These are phyloP conservation scores for Bubalus kerabau DNA, from an alignment of 2,113 vertebrate genomes.

Conservation along the genomic window DNA sequence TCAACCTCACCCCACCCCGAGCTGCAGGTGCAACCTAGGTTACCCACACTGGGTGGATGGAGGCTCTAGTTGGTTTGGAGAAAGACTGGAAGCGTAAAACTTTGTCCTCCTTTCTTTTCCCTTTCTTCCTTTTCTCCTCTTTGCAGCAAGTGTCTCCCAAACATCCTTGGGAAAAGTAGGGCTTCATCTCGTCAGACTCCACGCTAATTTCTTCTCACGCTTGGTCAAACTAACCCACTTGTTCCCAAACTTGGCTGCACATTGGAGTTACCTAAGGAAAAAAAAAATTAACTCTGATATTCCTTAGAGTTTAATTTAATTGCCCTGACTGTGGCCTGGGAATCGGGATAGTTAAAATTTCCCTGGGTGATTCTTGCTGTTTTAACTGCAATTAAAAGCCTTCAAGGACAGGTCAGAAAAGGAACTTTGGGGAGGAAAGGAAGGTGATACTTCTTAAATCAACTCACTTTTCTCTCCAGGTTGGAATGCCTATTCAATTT, in stretches of 20 bases:
- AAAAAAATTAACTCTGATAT: background rate
- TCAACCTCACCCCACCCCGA: too few species aligned
- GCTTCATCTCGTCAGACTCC: too few species aligned
- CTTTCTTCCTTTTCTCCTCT: too few species aligned
- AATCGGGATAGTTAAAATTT: background rate
- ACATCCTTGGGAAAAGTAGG: too few species aligned
- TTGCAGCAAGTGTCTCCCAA: too few species aligned
- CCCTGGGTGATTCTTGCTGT: background rate
- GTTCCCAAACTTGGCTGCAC: background rate
- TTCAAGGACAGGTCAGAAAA: background rate
- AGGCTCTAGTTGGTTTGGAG: too few species aligned
- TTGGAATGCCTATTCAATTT: background rate
- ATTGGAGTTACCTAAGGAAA: background rate
- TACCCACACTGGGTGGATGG: background rate
- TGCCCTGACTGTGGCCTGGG: background rate
- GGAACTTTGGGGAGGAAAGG: background rate
- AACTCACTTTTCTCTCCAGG: background rate
- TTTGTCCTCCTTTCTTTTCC: too few species aligned
- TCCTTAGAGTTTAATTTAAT: conserved; percentile 19
- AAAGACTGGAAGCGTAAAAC: too few species aligned
- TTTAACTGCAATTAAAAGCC: background rate
- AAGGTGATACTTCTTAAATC: background rate
- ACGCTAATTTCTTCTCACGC: too few species aligned
- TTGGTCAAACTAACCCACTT: background rate
- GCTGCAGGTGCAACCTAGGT: background rate